phyloP scores from a whole-genome alignment of 1,140 invertebrate genomes.

The Pissodes strobi region DNA sequence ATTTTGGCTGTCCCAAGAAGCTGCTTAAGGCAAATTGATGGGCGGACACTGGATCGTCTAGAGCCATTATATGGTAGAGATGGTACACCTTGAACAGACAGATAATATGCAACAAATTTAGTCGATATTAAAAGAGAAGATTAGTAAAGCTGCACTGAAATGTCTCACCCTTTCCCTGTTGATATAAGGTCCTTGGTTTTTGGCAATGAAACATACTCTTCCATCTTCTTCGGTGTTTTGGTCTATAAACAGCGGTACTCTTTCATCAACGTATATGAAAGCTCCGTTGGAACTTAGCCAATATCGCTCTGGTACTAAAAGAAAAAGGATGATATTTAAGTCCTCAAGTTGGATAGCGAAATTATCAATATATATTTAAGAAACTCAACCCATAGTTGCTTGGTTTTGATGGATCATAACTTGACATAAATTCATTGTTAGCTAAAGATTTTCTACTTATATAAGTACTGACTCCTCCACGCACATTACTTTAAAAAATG shows the following conservation, averaged over 20 bases:
- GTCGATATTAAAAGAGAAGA: neutral
- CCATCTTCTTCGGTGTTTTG: constrained; percentile 66
- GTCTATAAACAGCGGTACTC: constrained; percentile 71
- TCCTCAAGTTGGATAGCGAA: too few relatives aligned
- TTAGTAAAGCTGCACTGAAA: neutral
- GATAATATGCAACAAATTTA: constrained; percentile 28
- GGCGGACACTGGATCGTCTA: constrained; percentile 62
- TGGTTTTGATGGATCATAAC: too few relatives aligned
- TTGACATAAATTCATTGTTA: too few relatives aligned
- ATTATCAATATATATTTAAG: too few relatives aligned
- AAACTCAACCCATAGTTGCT: too few relatives aligned
- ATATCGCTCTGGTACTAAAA: constrained; percentile 68
- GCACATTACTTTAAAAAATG: too few relatives aligned
- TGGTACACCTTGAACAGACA: constrained; percentile 53
- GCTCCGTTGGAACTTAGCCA: constrained; percentile 74
- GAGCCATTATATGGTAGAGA: constrained; percentile 66
- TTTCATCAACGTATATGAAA: constrained; percentile 66
- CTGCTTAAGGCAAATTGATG: constrained; percentile 66
- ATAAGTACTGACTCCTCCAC: too few relatives aligned
- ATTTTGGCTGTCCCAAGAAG: constrained; percentile 65
- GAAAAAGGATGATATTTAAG: too few relatives aligned
- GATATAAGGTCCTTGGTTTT: constrained; percentile 28
- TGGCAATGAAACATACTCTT: constrained; percentile 49
- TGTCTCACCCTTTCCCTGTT: constrained; percentile 20
- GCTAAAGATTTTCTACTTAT: too few relatives aligned